phyloP scores from a whole-genome alignment of 2,797 vertebrate species.

The Poeciliopsis presidionis region DNA sequence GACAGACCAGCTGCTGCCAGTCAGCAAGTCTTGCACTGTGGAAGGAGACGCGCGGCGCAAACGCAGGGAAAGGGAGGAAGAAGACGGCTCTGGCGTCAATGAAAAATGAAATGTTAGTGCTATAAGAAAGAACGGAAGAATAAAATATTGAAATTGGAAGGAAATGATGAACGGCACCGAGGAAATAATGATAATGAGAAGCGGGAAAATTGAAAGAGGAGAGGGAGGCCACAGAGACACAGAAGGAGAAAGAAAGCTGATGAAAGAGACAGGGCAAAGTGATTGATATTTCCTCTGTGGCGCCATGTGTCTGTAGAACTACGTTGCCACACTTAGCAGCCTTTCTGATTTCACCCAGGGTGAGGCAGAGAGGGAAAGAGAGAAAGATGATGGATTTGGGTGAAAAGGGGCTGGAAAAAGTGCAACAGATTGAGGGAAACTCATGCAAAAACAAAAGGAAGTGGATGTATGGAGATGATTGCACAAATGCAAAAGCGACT shows the following conservation, averaged over 20 bases:
- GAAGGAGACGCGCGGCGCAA: constrained; percentile 37
- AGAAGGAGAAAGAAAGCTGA: constrained; percentile 47
- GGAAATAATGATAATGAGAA: constrained; percentile 60
- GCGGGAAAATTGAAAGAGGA: constrained; percentile 51
- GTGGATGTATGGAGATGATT: constrained; percentile 31
- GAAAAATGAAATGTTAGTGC: constrained; percentile 1
- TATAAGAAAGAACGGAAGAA: constrained; percentile 31
- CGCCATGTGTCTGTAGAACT: constrained; percentile 66
- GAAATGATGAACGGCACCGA: constrained; percentile 55
- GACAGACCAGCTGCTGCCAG: constrained; percentile 79
- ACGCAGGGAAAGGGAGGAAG: constrained; percentile 37
- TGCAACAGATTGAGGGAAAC: constrained; percentile 36
- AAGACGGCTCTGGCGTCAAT: constrained; percentile 27
- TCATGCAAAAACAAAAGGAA: constrained; percentile 20
- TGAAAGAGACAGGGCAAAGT: constrained; percentile 60
- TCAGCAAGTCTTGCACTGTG: constrained; percentile 60
- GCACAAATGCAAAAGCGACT: constrained; percentile 30
- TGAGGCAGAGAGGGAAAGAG: constrained; percentile 35
- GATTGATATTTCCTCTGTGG: constrained; percentile 73
- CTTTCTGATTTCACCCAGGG: constrained; percentile 57
- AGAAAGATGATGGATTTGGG: constrained; percentile 14
- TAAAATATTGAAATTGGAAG: constrained; percentile 53
- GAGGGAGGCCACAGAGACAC: constrained; percentile 45
- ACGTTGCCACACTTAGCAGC: constrained; percentile 58
- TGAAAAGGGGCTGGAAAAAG: constrained; percentile 27